Base-by-base conservation (phyloP, 2,888 invertebrate genomes). In the Cactoblastis cactorum region DNA sequence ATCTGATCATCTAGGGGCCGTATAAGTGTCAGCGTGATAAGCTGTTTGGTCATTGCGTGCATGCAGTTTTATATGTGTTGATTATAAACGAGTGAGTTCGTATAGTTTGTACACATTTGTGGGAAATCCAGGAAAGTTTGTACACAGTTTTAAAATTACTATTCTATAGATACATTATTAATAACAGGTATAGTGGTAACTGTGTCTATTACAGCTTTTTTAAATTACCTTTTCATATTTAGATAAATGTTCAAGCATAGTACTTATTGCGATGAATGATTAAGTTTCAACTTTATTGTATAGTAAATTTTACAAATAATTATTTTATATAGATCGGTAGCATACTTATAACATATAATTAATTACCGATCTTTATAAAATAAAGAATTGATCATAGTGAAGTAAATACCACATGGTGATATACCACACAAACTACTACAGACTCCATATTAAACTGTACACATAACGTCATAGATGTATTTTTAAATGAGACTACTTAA, bases 21-120 rank as follows among this genome's bases (percentile, higher is more conserved):
- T n/a, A n/a, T n/a, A n/a, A n/a, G n/a, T 47, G 41, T 49, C 35
- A 14, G 48, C 41, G 18, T 47, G 14, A 14, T 11, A 17, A 28
- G 28, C 18, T 12, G n/a, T 9, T 49, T 22, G 22, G 35, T 22
- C 18, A n/a, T n/a, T 19, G 34, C 19, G 12, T 37, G 11, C 47
- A 28, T 48, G 47, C 47, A 48, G 24, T 15, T 11, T 22, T 28
- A 3, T 48, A 17, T 38, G 47, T 48, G 17, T 37, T 22, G 12
- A 18, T 5, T 12, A 12, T 1, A 14, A 22, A 8, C 28, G 17
- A 28, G 17, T 37, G 15, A 37, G 24, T 24, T 17, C 18, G 33
- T 35, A 35, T 46, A 9, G n/a, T 35, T 24, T 24, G 34, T 35
- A 35, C 15, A 46, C 46, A 37, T 35, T 28, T 28, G 24, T 48